Base-by-base conservation (phyloP, 30 jellyfish, hydroid and myxozoan species). In the Sanderia malayensis region DNA sequence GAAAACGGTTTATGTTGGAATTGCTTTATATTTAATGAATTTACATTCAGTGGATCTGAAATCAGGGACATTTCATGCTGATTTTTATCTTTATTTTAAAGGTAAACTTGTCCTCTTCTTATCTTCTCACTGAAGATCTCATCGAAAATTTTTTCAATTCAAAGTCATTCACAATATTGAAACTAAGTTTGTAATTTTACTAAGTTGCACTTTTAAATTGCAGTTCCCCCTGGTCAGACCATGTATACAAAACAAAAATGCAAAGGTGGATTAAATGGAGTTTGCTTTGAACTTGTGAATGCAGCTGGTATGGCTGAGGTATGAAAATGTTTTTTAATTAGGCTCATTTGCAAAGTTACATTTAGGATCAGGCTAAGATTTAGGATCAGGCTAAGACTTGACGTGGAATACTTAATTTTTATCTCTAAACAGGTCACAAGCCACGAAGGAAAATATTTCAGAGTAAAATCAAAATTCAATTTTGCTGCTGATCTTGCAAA, bases 251-350 rank as follows among this genome's bases (percentile, higher is more conserved):
- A 87, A 26, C 96, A 87, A 62, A 87, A 87, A 46, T 87, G 96
- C 69, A 87, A 87, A 66, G 89, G 86, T 31, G 96, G 96, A n/a
- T 47, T 87, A 58, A 87, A 87, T 68, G 96, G 96, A 34, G 96
- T 92, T 7, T 87, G 96, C 46, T 87, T 87, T 87, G 96, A 87
- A 58, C 76, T 87, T 2, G 94, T 87, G 26, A 87, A 87, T 87
- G 96, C 96, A 58, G 96, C 96, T 31, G 96, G 96, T 1, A 22
- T 87, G 15, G 94, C 96, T 17, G 96, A 87, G 86, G 96, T 87
- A 72, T 23, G 26, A 23, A 19, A 53, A 53, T 17, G 6, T 21
- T 53, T 53, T 53, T 44, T n/a, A n/a, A n/a, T n/a, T n/a, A n/a
- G n/a, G n/a, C n/a, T n/a, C n/a, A n/a, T n/a, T n/a, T n/a, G n/a